Conservation (phyloP, 1,140 invertebrate species). For the Arctopsyche grandis region DNA sequence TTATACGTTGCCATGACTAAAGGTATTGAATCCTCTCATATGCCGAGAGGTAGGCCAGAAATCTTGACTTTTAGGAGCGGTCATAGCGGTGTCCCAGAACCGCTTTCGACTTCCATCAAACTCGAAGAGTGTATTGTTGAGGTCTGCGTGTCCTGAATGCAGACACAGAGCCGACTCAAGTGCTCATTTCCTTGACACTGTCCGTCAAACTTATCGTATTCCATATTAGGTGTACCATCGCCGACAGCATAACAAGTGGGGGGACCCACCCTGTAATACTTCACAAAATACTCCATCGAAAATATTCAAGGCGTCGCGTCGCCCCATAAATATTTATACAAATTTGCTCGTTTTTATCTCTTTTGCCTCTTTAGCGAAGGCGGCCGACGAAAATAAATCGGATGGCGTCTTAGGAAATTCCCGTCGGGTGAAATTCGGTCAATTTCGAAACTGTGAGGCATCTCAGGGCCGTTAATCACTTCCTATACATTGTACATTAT, state of each 20-base stretch:
- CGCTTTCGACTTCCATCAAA: slow-evolving; percentile 16
- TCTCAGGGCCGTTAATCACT: slow-evolving; percentile 5
- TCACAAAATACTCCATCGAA: too few species aligned
- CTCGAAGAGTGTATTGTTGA: background rate
- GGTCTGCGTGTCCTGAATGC: slow-evolving; percentile 23
- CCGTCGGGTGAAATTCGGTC: slow-evolving; percentile 8
- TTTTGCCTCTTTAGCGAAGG: background rate
- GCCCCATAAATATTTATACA: background rate
- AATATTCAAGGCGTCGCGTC: background rate
- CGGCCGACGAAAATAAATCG: background rate
- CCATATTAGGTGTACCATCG: slow-evolving; percentile 15
- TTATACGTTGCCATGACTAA: too few species aligned
- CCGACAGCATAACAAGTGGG: slow-evolving; percentile 17
- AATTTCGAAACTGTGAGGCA: slow-evolving; percentile 5
- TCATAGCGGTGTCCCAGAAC: background rate
- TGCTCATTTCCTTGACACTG: slow-evolving; percentile 34
- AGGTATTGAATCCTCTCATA: too few species aligned
- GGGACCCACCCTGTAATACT: background rate
- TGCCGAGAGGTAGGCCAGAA: too few species aligned
- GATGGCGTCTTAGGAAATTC: slow-evolving; percentile 4
- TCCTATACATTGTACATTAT: background rate
- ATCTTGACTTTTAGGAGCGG: too few species aligned
- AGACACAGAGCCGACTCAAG: slow-evolving; percentile 5
- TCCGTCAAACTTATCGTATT: slow-evolving; percentile 24
- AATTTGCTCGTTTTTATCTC: slow-evolving; percentile 12